Conservation (phyloP, 1,140 invertebrate species). For the Euura saliciscinereae region DNA sequence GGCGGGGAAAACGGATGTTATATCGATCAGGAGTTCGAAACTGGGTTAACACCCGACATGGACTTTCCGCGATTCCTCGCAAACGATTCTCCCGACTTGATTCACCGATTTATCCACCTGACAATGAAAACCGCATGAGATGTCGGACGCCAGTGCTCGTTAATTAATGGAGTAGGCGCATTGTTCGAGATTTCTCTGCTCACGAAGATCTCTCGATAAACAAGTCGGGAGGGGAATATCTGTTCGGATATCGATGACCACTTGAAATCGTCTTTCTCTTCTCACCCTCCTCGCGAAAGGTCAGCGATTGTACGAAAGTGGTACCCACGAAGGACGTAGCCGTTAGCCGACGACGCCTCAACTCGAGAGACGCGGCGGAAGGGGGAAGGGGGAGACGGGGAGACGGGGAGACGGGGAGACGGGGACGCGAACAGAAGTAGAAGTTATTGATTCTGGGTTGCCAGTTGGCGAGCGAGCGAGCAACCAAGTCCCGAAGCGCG, state of each 20-base stretch:
- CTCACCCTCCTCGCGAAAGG: background rate
- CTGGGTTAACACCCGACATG: conserved; percentile 6
- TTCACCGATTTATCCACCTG: background rate
- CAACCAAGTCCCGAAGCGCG: background rate
- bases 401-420: background rate
- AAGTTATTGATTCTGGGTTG: background rate
- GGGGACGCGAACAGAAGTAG: background rate
- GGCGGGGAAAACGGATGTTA: conserved; percentile 2
- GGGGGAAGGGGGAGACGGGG: background rate
- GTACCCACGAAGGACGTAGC: background rate
- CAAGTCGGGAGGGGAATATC: no score
- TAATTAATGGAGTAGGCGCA: no score
- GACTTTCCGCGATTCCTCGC: background rate
- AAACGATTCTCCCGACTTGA: background rate
- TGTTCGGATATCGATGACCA: background rate
- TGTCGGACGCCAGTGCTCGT: no score
- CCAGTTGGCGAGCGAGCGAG: background rate
- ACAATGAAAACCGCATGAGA: no score
- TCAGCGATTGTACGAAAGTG: conserved; percentile 1
- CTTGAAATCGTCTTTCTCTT: background rate
- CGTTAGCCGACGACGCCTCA: background rate
- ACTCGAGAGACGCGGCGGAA: no score
- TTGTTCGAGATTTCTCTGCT: background rate
- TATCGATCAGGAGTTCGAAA: background rate
- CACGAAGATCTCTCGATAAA: background rate